Evolutionary conservation across 2,888 invertebrate species (phyloP), one percentile per base, ranked within the genome.

Genomic region (Epiblema foenella): DNA sequence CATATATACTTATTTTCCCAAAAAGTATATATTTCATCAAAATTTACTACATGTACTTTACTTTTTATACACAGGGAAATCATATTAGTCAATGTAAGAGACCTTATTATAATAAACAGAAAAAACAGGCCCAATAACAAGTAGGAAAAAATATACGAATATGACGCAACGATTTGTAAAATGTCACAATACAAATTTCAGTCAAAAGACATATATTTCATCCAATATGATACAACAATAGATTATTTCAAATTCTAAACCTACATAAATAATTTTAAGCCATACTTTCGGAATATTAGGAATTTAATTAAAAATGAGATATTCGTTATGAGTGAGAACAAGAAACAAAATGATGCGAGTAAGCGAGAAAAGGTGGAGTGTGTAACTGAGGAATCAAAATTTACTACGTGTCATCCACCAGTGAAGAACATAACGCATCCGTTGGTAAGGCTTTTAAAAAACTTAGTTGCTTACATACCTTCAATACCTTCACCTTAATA

Each of bases 391-490:
- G 2, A 74, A 74, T 77, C 82, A 67, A 2, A 4, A 10, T 11
- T 64, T 0, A 10, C 8, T 15, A 12, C 3, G 1, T 64, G 75
- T 0, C 89, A 89, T 65, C 88, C 88, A 17, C 83, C 84, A 0
- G 62, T 83, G 2, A 81, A 77, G 1, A 90, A 89, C 72, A 84
- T 90, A 42, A 89, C 93, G 10, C 93, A 93, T 71, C 93, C 93
- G 0, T 80, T 93, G 88, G 93, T 92, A 75, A 77, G 79, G 17
- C n/a, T 5, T 39, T 24, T 24, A 12, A 7, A 24, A 1, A 12
- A 12, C 4, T 10, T 20, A 24, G 12, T 52, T 20, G 29, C 2
- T 29, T 5, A 5, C 2, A 29, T 5, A 15, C 42, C n/a, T n/a
- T 42, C 3, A 15, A 15, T 42, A 29, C 29, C 33, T 33, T 5